Evolutionary conservation across 1,140 invertebrate species (phyloP).

Genomic region (Bombus pascuorum): DNA sequence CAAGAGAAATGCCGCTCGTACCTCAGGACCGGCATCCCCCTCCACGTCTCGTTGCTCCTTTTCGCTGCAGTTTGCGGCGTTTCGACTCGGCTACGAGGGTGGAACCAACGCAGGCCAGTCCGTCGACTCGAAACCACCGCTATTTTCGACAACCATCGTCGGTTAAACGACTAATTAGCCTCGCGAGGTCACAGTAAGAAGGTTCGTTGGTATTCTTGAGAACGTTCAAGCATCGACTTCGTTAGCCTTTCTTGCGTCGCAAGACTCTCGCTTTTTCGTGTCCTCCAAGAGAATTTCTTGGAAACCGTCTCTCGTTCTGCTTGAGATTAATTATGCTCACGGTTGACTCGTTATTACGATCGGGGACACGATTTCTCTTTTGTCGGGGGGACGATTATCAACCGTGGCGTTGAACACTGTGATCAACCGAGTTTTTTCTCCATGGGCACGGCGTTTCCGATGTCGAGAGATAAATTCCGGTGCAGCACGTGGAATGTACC

Average conservation of each 20-base stretch:
- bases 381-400: constrained; percentile 20
- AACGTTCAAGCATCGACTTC: constrained; percentile 4
- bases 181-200: constrained; percentile 4
- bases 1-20: constrained; percentile 52
- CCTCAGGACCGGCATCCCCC: background rate
- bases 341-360: constrained; percentile 11
- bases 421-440: constrained; percentile 1
- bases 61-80: constrained; percentile 9
- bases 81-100: background rate
- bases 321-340: constrained; percentile 35
- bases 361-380: constrained; percentile 39
- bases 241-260: constrained; percentile 21
- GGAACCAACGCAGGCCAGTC: background rate
- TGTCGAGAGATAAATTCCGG: constrained; percentile 20
- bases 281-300: background rate
- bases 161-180: constrained; percentile 45
- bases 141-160: constrained; percentile 28
- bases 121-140: constrained; percentile 10
- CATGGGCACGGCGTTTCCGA: background rate
- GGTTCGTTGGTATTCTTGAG: constrained; percentile 1
- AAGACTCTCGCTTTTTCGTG: background rate
- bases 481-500: background rate
- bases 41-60: background rate
- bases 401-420: background rate
- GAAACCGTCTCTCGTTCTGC: background rate